Percentiles rank a stretch among this genome's conserved stretches.
Conservation (phyloP, 1,140 invertebrate genomes). For the Drosophila willistoni region DNA sequence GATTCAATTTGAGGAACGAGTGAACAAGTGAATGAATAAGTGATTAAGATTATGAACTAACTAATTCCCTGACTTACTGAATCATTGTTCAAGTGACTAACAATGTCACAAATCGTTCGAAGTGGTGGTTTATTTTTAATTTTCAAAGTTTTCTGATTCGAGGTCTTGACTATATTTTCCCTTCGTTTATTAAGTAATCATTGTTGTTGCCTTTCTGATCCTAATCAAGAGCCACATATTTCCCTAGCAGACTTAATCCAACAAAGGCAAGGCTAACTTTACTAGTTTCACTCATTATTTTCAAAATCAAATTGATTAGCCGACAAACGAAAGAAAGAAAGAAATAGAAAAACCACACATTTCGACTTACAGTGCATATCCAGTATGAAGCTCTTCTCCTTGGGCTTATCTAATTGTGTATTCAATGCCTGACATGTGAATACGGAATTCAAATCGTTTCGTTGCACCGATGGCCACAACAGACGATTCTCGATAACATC, state of each 20-base stretch:
- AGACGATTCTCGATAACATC: conserved; percentile 94
- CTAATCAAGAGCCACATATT: background rate
- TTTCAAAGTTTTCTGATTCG: no score
- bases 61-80: no score
- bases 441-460: conserved; percentile 91
- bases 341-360: conserved; percentile 5
- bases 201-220: background rate
- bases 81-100: no score
- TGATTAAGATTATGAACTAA: no score
- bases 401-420: conserved; percentile 90
- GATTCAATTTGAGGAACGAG: no score
- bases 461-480: conserved; percentile 88
- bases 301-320: conserved; percentile 9
- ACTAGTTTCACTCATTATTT: conserved; percentile 1
- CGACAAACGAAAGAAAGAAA: background rate
- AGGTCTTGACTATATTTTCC: no score
- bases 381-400: conserved; percentile 89
- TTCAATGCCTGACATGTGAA: conserved; percentile 94
- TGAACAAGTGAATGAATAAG: no score
- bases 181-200: no score
- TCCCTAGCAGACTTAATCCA: background rate
- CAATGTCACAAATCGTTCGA: no score
- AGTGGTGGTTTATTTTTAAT: no score
- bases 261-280: background rate
- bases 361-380: conserved; percentile 92